Evolutionary conservation across 2,888 invertebrate species (phyloP).

Genomic region (Schizotus pectinicornis): DNA sequence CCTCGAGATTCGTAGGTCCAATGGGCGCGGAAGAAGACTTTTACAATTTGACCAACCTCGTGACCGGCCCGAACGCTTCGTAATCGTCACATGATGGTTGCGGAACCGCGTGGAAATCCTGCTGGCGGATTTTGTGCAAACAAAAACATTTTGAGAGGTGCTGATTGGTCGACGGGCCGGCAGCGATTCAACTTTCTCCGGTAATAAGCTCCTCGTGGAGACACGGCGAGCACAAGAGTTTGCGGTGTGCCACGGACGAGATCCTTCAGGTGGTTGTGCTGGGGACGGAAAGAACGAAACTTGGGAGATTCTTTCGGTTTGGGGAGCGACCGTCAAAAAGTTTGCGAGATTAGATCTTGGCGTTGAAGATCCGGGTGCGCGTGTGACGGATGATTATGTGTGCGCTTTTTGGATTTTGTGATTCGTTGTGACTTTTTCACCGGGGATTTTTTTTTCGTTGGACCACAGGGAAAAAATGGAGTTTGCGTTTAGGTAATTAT

Average conservation of each 20-base stretch:
- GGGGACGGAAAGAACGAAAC: too few relatives aligned
- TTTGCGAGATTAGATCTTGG: background rate
- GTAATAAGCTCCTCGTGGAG: conserved; percentile 32
- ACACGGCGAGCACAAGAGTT: conserved; percentile 27
- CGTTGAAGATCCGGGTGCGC: conserved; percentile 6
- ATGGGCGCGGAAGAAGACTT: too few relatives aligned
- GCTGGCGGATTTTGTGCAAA: conserved; percentile 6
- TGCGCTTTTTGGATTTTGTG: conserved; percentile 8
- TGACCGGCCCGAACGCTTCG: background rate
- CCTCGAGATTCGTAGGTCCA: too few relatives aligned
- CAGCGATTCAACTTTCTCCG: conserved; percentile 36
- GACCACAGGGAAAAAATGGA: conserved; percentile 7
- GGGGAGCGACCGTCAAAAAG: background rate
- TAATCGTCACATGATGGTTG: background rate
- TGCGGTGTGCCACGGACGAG: conserved; percentile 27
- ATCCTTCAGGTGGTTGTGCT: conserved; percentile 6
- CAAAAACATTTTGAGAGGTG: conserved; percentile 31
- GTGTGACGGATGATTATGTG: conserved; percentile 9
- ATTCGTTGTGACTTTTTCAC: background rate
- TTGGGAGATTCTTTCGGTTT: background rate
- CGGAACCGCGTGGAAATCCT: too few relatives aligned
- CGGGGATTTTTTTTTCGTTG: background rate
- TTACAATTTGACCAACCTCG: background rate
- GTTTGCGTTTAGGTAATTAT: conserved; percentile 14
- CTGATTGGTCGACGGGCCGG: conserved; percentile 32